phyloP scores from a whole-genome alignment of 2,797 vertebrate species.

The Semotilus atromaculatus region DNA sequence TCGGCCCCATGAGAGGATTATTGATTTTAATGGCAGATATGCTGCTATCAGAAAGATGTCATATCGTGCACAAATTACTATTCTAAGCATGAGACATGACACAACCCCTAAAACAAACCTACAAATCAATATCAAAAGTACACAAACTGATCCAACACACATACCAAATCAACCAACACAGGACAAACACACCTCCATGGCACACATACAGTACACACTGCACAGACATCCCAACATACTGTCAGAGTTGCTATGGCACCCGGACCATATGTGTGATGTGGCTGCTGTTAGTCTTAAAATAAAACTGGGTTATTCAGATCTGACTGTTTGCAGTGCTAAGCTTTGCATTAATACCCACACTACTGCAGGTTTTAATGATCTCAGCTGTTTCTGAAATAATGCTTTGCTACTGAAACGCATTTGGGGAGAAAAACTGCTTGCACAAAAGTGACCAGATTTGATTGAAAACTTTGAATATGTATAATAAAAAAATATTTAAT shows the following conservation, averaged over 20 bases:
- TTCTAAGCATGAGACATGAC: slow-evolving; percentile 50
- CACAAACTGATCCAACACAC: neutral
- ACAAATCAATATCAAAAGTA: slow-evolving; percentile 22
- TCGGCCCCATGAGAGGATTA: slow-evolving; percentile 50
- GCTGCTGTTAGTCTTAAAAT: slow-evolving; percentile 48
- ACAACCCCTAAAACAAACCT: slow-evolving; percentile 36
- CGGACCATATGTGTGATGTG: slow-evolving; percentile 43
- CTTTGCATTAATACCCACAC: slow-evolving; percentile 24
- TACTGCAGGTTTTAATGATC: slow-evolving; percentile 37
- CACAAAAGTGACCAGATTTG: neutral
- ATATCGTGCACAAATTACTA: slow-evolving; percentile 53
- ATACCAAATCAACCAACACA: neutral
- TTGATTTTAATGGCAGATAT: slow-evolving; percentile 63
- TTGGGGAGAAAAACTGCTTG: slow-evolving; percentile 8
- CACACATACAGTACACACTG: neutral
- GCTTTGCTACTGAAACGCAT: slow-evolving; percentile 20
- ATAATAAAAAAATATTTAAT: neutral
- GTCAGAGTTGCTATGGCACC: slow-evolving; percentile 49
- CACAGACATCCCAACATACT: slow-evolving; percentile 43
- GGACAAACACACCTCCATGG: neutral
- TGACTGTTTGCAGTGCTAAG: slow-evolving; percentile 47
- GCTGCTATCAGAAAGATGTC: slow-evolving; percentile 60
- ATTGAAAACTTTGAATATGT: slow-evolving; percentile 6
- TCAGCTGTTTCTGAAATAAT: slow-evolving; percentile 37
- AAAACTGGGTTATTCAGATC: slow-evolving; percentile 47